phyloP scores from a whole-genome alignment of 2,113 vertebrate genomes.

The Murina feae region DNA sequence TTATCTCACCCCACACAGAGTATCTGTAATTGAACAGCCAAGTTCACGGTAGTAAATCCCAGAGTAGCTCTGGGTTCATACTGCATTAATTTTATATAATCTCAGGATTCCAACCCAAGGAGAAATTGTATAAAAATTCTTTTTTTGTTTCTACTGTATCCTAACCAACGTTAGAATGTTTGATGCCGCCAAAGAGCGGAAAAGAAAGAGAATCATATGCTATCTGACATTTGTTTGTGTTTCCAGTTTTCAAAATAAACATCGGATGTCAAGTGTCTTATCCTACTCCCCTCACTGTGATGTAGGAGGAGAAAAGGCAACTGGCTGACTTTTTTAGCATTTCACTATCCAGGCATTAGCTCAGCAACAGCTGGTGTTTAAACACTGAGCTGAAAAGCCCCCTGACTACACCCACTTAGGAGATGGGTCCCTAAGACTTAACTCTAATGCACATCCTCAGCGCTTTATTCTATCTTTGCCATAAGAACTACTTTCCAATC shows the following conservation, averaged over 20 bases:
- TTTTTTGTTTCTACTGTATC: not conserved
- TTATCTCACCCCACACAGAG: not conserved
- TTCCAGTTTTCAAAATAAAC: constrained; percentile 51
- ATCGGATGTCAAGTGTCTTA: constrained; percentile 47
- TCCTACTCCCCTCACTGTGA: not conserved
- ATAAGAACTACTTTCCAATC: not conserved
- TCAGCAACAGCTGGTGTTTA: not conserved
- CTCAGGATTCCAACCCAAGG: not conserved
- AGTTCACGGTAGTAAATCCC: not conserved
- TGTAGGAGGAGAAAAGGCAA: constrained; percentile 11
- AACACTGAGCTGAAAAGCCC: not conserved
- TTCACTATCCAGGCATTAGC: constrained; percentile 58
- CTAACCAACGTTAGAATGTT: not conserved
- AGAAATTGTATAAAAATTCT: constrained; percentile 8
- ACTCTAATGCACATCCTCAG: not conserved
- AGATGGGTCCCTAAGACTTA: not conserved
- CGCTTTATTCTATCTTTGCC: not conserved
- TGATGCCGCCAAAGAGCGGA: not conserved
- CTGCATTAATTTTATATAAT: constrained; percentile 35
- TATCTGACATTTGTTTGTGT: not conserved
- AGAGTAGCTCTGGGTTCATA: not conserved
- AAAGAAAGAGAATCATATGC: not conserved
- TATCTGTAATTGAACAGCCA: not conserved
- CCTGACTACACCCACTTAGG: not conserved
- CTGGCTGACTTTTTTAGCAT: constrained; percentile 31